A percentile compares a stretch with the other conserved stretches of the same genome.
Conservation (phyloP, 37 sponge, comb jelly and placozoan species). For the Halisarca cf. caerulea region DNA sequence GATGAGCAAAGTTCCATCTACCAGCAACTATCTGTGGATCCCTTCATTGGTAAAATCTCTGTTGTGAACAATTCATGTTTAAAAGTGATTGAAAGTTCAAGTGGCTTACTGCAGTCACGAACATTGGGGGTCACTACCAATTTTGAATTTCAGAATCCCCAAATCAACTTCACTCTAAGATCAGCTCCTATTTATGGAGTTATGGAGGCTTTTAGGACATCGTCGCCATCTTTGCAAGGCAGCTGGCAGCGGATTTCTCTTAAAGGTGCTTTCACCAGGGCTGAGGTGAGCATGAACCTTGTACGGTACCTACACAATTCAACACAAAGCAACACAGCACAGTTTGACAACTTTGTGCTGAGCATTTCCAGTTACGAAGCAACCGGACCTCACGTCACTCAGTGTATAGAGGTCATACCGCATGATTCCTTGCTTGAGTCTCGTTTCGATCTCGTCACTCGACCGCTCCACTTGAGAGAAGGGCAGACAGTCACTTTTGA, state of each 20-base stretch:
- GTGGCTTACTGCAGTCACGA: neutral
- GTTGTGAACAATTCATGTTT: conserved; percentile 13
- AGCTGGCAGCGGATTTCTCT: neutral
- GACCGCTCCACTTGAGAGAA: conserved; percentile 10
- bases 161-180: conserved; percentile 18
- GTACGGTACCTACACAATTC: conserved; percentile 45
- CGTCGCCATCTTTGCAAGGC: neutral
- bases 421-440: neutral
- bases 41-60: conserved; percentile 24
- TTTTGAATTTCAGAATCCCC: conserved; percentile 50
- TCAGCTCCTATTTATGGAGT: conserved; percentile 7
- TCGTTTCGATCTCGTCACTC: neutral
- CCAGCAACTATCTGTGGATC: neutral
- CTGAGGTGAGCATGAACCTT: neutral
- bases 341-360: neutral
- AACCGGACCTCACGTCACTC: neutral
- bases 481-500: conserved; percentile 10
- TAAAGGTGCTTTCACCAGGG: conserved; percentile 36
- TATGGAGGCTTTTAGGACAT: neutral
- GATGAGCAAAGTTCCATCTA: neutral
- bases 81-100: conserved; percentile 20
- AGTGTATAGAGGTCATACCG: conserved; percentile 32
- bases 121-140: conserved; percentile 37
- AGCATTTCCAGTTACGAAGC: conserved; percentile 23
- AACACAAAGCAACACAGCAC: neutral